Evolutionary conservation across 2,113 vertebrate genomes (phyloP).

Genomic region (Ginglymostoma cirratum): DNA sequence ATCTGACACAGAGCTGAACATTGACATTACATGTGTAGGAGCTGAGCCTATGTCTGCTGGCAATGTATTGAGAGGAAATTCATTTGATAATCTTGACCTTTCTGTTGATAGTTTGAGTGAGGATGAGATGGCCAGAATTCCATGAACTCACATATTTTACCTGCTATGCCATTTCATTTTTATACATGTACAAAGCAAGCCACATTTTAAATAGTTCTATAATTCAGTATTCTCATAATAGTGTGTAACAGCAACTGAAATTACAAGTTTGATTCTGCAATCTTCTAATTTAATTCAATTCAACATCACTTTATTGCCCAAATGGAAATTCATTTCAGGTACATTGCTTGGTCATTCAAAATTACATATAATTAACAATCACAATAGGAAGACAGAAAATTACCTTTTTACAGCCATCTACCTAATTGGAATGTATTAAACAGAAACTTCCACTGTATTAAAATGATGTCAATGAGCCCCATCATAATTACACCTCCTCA

Average conservation of each 20-base stretch:
- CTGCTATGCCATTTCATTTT: not conserved
- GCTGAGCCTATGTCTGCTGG: not conserved
- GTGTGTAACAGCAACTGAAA: not conserved
- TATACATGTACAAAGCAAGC: not conserved
- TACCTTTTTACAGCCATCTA: too few relatives aligned
- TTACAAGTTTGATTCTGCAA: not conserved
- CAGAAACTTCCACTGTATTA: too few relatives aligned
- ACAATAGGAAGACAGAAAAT: too few relatives aligned
- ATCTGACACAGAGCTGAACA: not conserved
- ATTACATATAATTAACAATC: too few relatives aligned
- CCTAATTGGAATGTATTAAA: too few relatives aligned
- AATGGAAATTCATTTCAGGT: too few relatives aligned
- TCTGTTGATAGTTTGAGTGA: not conserved
- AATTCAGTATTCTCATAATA: not conserved
- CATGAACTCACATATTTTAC: not conserved
- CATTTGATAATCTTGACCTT: not conserved
- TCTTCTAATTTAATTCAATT: not conserved
- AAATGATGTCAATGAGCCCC: too few relatives aligned
- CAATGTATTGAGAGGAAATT: not conserved
- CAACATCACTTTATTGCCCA: too few relatives aligned
- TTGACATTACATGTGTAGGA: too few relatives aligned
- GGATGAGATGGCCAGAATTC: not conserved
- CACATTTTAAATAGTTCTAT: not conserved
- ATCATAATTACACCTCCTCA: too few relatives aligned
- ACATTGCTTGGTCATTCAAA: too few relatives aligned